Conservation (phyloP, 1,140 invertebrate genomes). For the Ericerus pela region DNA sequence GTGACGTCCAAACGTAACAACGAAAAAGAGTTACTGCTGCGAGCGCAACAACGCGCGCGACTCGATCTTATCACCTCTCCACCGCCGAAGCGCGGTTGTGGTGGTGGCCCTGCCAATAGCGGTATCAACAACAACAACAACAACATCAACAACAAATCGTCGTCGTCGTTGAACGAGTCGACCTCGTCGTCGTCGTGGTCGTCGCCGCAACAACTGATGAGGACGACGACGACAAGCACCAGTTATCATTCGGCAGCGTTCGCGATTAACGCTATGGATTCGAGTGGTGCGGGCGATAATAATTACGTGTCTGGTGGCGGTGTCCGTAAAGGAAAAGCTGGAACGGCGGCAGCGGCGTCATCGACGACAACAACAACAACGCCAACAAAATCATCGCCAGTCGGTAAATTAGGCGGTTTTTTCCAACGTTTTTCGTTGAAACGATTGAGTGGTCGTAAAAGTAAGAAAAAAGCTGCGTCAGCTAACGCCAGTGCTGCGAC, state of each 20-base stretch:
- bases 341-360: neutral
- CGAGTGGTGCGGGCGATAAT: slow-evolving; percentile 1
- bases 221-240: slow-evolving; percentile 1
- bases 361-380: neutral
- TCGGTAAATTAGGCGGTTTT: slow-evolving; percentile 33
- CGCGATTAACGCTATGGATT: slow-evolving; percentile 9
- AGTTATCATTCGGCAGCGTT: neutral
- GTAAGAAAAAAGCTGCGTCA: slow-evolving; percentile 26
- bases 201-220: neutral
- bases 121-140: neutral
- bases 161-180: neutral
- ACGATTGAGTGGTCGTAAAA: slow-evolving; percentile 32
- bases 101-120: slow-evolving; percentile 6
- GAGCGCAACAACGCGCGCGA: slow-evolving; percentile 13
- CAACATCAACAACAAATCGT: neutral
- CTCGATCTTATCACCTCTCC: slow-evolving; percentile 18
- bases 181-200: neutral
- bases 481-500: slow-evolving; percentile 26
- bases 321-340: too few relatives aligned
- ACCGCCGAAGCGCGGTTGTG: slow-evolving; percentile 6
- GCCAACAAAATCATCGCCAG: slow-evolving; percentile 13
- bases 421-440: slow-evolving; percentile 37
- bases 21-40: neutral
- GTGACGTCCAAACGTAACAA: neutral
- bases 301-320: too few relatives aligned